Evolutionary conservation across 2,888 invertebrate genomes (phyloP).

Genomic region (Tachina grossa): DNA sequence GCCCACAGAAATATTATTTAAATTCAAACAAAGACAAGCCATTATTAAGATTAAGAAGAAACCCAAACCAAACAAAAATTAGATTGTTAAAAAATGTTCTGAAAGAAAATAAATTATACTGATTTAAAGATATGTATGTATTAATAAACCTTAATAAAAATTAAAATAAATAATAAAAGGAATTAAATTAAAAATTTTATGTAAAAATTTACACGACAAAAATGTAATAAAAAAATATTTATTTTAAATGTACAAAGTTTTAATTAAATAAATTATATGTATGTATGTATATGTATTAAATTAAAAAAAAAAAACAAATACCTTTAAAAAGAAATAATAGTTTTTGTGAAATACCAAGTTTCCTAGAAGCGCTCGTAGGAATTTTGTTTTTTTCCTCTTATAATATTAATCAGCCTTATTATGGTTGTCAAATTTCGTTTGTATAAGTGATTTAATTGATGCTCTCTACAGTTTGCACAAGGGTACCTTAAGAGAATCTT

Average conservation of each 20-base stretch:
- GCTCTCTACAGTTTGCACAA: no score
- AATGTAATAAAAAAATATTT: slow-evolving; percentile 17
- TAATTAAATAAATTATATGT: background rate
- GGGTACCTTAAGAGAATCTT: no score
- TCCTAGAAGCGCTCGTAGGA: background rate
- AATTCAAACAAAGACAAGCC: slow-evolving; percentile 48
- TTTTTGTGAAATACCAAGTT: background rate
- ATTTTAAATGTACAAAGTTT: slow-evolving; percentile 65
- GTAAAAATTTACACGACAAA: slow-evolving; percentile 59
- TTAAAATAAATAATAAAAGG: slow-evolving; percentile 16
- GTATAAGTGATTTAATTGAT: no score
- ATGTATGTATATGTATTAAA: background rate
- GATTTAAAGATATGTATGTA: slow-evolving; percentile 34
- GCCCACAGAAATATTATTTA: slow-evolving; percentile 5
- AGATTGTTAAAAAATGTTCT: slow-evolving; percentile 67
- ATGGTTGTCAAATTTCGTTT: no score
- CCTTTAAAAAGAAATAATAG: background rate
- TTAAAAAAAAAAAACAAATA: background rate
- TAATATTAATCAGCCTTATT: no score
- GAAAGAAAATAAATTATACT: slow-evolving; percentile 36
- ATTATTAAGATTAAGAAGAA: slow-evolving; percentile 57
- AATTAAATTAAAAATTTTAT: slow-evolving; percentile 38
- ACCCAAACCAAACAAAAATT: slow-evolving; percentile 57
- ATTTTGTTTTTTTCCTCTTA: no score
- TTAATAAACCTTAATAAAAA: slow-evolving; percentile 18